Percentiles rank a stretch among this genome's conserved stretches.
Conservation (phyloP, 2,113 vertebrate species). For the Solea senegalensis region DNA sequence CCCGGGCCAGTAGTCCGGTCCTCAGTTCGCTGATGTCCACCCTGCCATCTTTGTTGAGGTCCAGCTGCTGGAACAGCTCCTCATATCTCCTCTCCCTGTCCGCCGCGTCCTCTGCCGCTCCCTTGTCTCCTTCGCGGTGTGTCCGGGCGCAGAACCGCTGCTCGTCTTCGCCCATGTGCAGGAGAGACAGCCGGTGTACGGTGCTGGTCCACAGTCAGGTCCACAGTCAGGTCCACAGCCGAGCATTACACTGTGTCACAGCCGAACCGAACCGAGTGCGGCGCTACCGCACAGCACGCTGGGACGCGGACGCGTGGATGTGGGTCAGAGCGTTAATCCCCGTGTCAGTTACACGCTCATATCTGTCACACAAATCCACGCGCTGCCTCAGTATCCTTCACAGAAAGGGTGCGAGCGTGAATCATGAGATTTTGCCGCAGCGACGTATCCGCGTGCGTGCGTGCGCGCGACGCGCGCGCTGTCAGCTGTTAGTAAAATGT, state of each 20-base stretch:
- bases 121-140: conserved; percentile 37
- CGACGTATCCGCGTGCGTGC: neutral
- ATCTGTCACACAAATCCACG: conserved; percentile 1
- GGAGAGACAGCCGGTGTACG: neutral
- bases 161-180: conserved; percentile 71
- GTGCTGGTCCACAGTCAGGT: neutral
- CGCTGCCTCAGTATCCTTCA: conserved; percentile 30
- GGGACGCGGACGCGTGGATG: neutral
- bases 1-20: conserved; percentile 79
- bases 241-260: neutral
- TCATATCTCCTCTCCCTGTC: conserved; percentile 77
- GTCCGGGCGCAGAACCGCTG: conserved; percentile 35
- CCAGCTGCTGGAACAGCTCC: conserved; percentile 86
- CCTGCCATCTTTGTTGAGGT: conserved; percentile 86
- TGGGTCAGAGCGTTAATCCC: neutral
- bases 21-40: conserved; percentile 85
- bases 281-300: neutral
- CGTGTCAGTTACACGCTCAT: neutral
- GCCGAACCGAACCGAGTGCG: neutral
- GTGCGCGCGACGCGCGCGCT: too few species aligned
- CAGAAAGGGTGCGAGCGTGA: neutral
- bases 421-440: conserved; percentile 26
- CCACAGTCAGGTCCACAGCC: neutral
- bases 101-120: conserved; percentile 29
- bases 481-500: too few species aligned